Percentiles rank a stretch among this genome's conserved stretches.
Conservation (phyloP, 2,113 vertebrate species). For the Channa maculata region DNA sequence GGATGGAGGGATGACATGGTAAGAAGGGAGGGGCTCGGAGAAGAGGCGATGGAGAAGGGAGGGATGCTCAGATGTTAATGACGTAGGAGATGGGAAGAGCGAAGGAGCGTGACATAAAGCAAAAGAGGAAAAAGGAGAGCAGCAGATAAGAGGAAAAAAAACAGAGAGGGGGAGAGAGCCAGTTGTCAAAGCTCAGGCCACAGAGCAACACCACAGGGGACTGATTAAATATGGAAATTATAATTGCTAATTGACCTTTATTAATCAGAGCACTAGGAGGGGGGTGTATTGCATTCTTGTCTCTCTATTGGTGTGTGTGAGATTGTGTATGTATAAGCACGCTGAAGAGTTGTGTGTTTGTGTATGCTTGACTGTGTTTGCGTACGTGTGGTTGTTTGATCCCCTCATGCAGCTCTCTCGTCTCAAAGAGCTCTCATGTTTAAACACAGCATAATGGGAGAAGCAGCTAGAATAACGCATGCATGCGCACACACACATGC, state of each 20-base stretch:
- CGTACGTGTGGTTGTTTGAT: slow-evolving; percentile 63
- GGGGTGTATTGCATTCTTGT: slow-evolving; percentile 55
- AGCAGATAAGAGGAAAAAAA: slow-evolving; percentile 19
- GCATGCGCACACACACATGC: not conserved
- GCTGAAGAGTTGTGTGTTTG: slow-evolving; percentile 23
- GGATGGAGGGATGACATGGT: slow-evolving; percentile 49
- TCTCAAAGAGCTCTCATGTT: slow-evolving; percentile 78
- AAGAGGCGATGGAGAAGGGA: slow-evolving; percentile 45
- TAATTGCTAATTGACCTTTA: slow-evolving; percentile 88
- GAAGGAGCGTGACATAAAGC: slow-evolving; percentile 69
- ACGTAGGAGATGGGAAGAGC: slow-evolving; percentile 66
- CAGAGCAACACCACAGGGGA: slow-evolving; percentile 79
- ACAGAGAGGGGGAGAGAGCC: slow-evolving; percentile 39
- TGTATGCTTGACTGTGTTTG: slow-evolving; percentile 45
- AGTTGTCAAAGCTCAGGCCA: slow-evolving; percentile 77
- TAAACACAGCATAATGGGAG: slow-evolving; percentile 76
- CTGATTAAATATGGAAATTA: slow-evolving; percentile 88
- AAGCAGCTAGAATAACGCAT: slow-evolving; percentile 48
- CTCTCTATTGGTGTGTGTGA: slow-evolving; percentile 21
- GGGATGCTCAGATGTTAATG: slow-evolving; percentile 66
- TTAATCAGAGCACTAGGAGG: slow-evolving; percentile 80
- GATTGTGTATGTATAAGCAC: slow-evolving; percentile 23
- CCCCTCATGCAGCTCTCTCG: slow-evolving; percentile 70
- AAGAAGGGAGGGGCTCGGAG: slow-evolving; percentile 51
- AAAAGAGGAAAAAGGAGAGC: slow-evolving; percentile 42